phyloP scores from a whole-genome alignment of 2,113 vertebrate species.

The Lampris incognitus region DNA sequence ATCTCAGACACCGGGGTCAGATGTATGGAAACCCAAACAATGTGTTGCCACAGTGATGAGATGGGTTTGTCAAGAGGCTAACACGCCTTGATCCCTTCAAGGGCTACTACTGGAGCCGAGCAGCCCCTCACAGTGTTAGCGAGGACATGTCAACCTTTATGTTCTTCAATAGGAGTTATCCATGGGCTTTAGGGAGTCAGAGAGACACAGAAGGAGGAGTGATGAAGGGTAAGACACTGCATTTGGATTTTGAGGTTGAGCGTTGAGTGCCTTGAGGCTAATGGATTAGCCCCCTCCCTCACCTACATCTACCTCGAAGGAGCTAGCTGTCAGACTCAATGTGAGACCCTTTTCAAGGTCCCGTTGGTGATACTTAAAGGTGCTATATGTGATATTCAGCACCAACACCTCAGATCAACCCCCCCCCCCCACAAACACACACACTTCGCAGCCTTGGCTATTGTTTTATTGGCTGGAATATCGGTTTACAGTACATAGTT shows the following conservation, averaged over 20 bases:
- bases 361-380: too few species aligned
- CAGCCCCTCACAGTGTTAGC: conserved; percentile 17
- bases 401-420: too few species aligned
- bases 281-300: conserved; percentile 41
- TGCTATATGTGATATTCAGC: too few species aligned
- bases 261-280: conserved; percentile 35
- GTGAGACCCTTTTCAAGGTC: too few species aligned
- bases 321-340: too few species aligned
- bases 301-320: too few species aligned
- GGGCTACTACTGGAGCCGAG: conserved; percentile 34
- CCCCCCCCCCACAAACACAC: too few species aligned
- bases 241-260: conserved; percentile 32
- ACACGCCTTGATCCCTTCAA: conserved; percentile 66
- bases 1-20: conserved; percentile 62
- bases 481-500: too few species aligned
- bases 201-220: background rate
- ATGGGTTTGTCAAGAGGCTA: conserved; percentile 60
- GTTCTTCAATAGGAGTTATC: conserved; percentile 30
- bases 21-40: conserved; percentile 60
- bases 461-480: too few species aligned
- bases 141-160: conserved; percentile 28
- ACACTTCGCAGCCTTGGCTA: too few species aligned
- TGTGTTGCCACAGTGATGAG: conserved; percentile 43
- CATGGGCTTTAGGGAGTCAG: conserved; percentile 20
- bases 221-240: conserved; percentile 6